Evolutionary conservation across 2,888 invertebrate genomes (phyloP), one percentile per base, ranked within the genome.

Genomic region (Dione juno): DNA sequence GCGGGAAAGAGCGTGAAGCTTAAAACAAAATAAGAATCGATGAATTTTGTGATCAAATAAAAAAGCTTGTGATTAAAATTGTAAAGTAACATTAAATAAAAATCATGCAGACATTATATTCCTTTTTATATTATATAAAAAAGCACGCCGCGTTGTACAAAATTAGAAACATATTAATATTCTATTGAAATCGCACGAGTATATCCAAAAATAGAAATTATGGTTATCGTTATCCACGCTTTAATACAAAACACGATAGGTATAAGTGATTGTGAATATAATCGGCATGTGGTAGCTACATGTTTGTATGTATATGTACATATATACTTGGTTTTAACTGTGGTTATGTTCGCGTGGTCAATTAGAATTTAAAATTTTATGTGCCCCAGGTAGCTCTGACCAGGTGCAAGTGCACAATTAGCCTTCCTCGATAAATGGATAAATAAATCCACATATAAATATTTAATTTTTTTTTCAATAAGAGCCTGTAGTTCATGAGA

Each of bases 191-290:
- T 37, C 11, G 37, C n/a, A 54, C 35, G 54, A 10, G 16, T 54
- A 54, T n/a, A 54, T 11, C n/a, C 54, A 37, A 37, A 54, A 54
- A 54, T 54, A 37, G 54, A 54, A 37, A 35, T 16, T 54, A 37
- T 16, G 37, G 54, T 54, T 54, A 54, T 54, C 37, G 54, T 54
- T 37, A 37, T 54, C n/a, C 54, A 37, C 54, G 54, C 16, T 54
- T 37, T n/a, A 35, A 54, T 54, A 37, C 54, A 16, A 37, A 37
- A 37, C 48, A 16, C 54, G 54, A 54, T 54, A 35, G 5, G 37
- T 37, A 37, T 54, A 37, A 54, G 35, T 54, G 35, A 54, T 54
- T 54, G 54, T n/a, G n/a, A 54, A 54, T 10, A 54, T 35, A 35
- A 54, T 28, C 53, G 35, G 35, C 28, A 35, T 9, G n/a, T n/a